Base-by-base conservation (phyloP, 2,888 invertebrate species). In the Acronicta alni region DNA sequence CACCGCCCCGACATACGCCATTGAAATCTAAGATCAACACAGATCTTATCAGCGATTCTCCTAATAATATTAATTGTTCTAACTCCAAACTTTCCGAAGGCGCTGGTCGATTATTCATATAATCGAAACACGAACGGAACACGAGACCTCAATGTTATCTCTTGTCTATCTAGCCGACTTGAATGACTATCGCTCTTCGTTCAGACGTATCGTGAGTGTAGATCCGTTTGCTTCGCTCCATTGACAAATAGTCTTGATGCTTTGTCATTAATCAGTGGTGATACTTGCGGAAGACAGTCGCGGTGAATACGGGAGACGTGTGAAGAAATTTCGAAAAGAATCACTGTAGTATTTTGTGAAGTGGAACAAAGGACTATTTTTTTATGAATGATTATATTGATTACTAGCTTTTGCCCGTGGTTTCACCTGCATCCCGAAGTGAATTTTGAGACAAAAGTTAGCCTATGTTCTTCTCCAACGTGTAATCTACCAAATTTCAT, bases 191-290 rank as follows among this genome's bases (percentile, higher is more conserved):
- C 77, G 68, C 56, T 83, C 80, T 79, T 79, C 70, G 77, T 72
- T 74, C 57, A 57, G 44, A 57, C 68, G 18, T 79, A 78, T 81
- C 72, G 51, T 35, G 51, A 56, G 69, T 78, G 75, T 79, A 69
- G 72, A 83, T 83, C 79, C 72, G 76, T 75, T 75, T 73, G 77
- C 66, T 68, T 57, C 23, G 32, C 18, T 72, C 56, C 72, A 79
- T 80, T 85, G 87, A 87, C 84, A 85, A 86, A 87, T 86, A 79
- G 82, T 75, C 72, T 61, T 32, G 63, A 68, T 69, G 46, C 57
- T 59, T 49, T 51, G 55, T 74, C 82, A 83, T 87, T 83, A 81
- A 85, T 87, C 83, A 82, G 73, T 2, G 42, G 30, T 54, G 63
- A 57, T 68, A 64, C 68, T 72, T 72, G 77, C 41, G 39, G 42